Base-by-base conservation (phyloP, 2,113 vertebrate species). In the Trinectes maculatus region DNA sequence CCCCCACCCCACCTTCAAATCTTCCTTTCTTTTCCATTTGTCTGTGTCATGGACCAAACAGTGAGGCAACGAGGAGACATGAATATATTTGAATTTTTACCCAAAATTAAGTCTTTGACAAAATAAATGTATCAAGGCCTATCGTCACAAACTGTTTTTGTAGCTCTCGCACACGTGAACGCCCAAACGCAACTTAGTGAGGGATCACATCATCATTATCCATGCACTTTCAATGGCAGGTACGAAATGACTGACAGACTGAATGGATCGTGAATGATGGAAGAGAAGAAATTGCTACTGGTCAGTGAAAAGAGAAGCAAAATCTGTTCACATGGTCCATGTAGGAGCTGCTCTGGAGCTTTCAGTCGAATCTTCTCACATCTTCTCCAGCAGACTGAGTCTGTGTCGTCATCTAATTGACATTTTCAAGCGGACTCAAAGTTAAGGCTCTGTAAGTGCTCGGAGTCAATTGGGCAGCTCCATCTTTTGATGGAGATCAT, bases 11-110 rank as follows among this genome's bases (percentile, higher is more conserved):
- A n/a, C n/a, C 29, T 10, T 70, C 62, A 34, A 40, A 60, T 75
- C 37, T 68, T 80, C 67, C 55, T 63, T 43, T 77, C 61, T 65
- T 48, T 8, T 10, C 53, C 68, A 13, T 61, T 52, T n/a, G n/a
- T n/a, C n/a, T n/a, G n/a, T n/a, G n/a, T n/a, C n/a, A n/a, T n/a
- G n/a, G n/a, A n/a, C n/a, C n/a, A n/a, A n/a, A n/a, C n/a, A n/a
- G n/a, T n/a, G n/a, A n/a, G n/a, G n/a, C n/a, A n/a, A n/a, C n/a
- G n/a, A n/a, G n/a, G n/a, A n/a, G n/a, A n/a, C n/a, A n/a, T n/a
- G n/a, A n/a, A n/a, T n/a, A n/a, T n/a, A n/a, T n/a, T n/a, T n/a
- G n/a, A n/a, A n/a, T n/a, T n/a, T n/a, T n/a, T n/a, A n/a, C n/a
- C n/a, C n/a, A n/a, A n/a, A n/a, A n/a, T n/a, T n/a, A n/a, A n/a